Evolutionary conservation across 2,113 vertebrate genomes (phyloP).

Genomic region (Empidonax traillii): DNA sequence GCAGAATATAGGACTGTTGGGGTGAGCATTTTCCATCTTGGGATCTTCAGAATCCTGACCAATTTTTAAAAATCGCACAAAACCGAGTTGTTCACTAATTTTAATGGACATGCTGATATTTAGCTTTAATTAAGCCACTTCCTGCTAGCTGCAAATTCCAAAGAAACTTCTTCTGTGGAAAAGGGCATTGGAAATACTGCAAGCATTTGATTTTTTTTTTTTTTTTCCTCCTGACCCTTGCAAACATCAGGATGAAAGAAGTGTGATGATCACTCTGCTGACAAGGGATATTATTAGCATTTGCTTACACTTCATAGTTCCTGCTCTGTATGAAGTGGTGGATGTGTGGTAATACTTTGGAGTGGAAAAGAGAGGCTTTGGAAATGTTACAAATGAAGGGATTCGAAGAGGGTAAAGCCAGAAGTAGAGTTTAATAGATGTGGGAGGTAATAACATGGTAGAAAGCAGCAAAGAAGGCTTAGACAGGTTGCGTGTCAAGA

Average conservation of each 20-base stretch:
- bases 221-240: not conserved
- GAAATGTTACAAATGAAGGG: not conserved
- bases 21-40: not conserved
- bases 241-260: not conserved
- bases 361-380: not conserved
- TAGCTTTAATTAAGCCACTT: not conserved
- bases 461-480: not conserved
- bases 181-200: not conserved
- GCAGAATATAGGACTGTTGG: not conserved
- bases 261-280: not conserved
- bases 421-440: not conserved
- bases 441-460: not conserved
- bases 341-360: not conserved
- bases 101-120: not conserved
- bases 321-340: not conserved
- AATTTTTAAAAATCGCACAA: not conserved
- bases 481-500: not conserved
- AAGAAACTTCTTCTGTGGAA: not conserved
- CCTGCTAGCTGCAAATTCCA: not conserved
- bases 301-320: conserved; percentile 25
- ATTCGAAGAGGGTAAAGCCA: not conserved
- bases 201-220: not conserved
- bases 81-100: not conserved
- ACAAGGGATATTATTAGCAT: conserved; percentile 21
- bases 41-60: not conserved